Evolutionary conservation across 2,888 invertebrate species (phyloP).

Genomic region (Schrankia costaestrigalis): DNA sequence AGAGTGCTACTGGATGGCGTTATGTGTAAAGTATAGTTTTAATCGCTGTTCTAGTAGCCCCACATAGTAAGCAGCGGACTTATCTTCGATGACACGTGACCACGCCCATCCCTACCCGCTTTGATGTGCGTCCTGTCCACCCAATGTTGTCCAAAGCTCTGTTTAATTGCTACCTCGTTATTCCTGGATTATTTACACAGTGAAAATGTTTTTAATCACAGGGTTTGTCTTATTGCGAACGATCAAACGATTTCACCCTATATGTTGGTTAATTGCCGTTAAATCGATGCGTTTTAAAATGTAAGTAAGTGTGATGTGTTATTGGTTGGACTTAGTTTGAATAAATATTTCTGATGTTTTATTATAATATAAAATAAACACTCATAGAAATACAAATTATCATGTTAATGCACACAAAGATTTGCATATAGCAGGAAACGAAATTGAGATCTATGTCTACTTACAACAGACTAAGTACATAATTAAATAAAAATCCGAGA

Average conservation of each 20-base stretch:
- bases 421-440: no score
- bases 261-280: conserved; percentile 60
- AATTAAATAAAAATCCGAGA: no score
- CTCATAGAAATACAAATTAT: no score
- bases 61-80: conserved; percentile 25
- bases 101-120: conserved; percentile 40
- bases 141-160: conserved; percentile 66
- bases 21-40: background rate
- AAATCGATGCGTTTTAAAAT: conserved; percentile 38
- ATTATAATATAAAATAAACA: no score
- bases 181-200: conserved; percentile 78
- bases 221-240: conserved; percentile 41
- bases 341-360: background rate
- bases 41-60: conserved; percentile 14
- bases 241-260: conserved; percentile 55
- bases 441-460: no score
- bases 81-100: conserved; percentile 53
- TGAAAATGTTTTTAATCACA: conserved; percentile 56
- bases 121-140: conserved; percentile 60
- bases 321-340: background rate
- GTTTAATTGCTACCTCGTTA: conserved; percentile 79
- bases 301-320: conserved; percentile 1
- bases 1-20: background rate
- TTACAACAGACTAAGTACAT: no score
- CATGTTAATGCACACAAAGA: no score